A percentile compares a stretch with the other conserved stretches of the same genome.
Evolutionary conservation across 1,140 invertebrate species (phyloP).

Genomic region (Drosophila quadrilineata): DNA sequence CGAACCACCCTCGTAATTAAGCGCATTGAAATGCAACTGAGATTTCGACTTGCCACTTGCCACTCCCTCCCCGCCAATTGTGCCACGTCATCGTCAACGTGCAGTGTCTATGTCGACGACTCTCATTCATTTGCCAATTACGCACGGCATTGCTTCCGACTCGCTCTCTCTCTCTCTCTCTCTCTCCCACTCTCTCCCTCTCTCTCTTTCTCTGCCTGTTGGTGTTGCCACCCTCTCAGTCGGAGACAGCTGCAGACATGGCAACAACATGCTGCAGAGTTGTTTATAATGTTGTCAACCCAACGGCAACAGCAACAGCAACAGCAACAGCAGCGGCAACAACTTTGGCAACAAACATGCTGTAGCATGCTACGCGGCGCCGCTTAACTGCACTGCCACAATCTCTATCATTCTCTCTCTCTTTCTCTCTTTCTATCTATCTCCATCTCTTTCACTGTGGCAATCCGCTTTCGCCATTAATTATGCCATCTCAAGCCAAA

Average conservation of each 20-base stretch:
- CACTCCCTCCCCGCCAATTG: background rate
- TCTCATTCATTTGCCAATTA: slow-evolving; percentile 68
- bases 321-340: no score
- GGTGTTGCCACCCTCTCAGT: no score
- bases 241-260: slow-evolving; percentile 26
- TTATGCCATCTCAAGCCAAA: slow-evolving; percentile 35
- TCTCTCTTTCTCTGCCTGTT: no score
- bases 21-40: slow-evolving; percentile 51
- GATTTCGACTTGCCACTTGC: slow-evolving; percentile 20
- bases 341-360: slow-evolving; percentile 6
- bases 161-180: no score
- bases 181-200: no score
- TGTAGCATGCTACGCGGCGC: slow-evolving; percentile 15
- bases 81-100: slow-evolving; percentile 45
- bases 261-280: slow-evolving; percentile 29
- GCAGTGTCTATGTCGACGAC: slow-evolving; percentile 5
- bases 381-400: background rate
- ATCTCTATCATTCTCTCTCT: background rate
- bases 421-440: background rate
- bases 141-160: slow-evolving; percentile 30
- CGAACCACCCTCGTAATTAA: slow-evolving; percentile 49
- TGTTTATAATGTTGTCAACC: slow-evolving; percentile 38
- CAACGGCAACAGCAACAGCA: no score
- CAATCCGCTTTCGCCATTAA: slow-evolving; percentile 16
- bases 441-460: background rate